Evolutionary conservation across 2,888 invertebrate genomes (phyloP).

Genomic region (Folsomia candida): DNA sequence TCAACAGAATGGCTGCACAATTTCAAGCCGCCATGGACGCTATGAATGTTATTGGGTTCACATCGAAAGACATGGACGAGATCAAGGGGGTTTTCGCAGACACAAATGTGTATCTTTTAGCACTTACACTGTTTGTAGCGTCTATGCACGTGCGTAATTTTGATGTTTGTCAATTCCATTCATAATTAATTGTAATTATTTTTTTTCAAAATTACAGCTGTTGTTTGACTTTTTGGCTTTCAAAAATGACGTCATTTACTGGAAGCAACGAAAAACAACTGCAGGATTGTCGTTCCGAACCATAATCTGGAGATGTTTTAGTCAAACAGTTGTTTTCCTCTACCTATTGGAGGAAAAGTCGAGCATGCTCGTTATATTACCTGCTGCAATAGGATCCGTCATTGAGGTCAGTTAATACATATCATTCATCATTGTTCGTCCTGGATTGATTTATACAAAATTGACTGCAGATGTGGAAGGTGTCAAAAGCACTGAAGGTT

Average conservation of each 20-base stretch:
- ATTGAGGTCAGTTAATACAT: too few species aligned
- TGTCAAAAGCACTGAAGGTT: slow-evolving; percentile 84
- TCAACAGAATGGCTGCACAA: slow-evolving; percentile 72
- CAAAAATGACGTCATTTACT: slow-evolving; percentile 95
- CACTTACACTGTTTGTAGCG: slow-evolving; percentile 84
- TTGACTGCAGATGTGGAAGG: slow-evolving; percentile 69
- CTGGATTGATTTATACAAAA: background rate
- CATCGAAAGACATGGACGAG: slow-evolving; percentile 92
- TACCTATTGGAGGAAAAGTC: slow-evolving; percentile 90
- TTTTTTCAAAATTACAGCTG: slow-evolving; percentile 63
- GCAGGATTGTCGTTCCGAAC: slow-evolving; percentile 85
- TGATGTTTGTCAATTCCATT: background rate
- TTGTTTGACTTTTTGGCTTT: slow-evolving; percentile 95
- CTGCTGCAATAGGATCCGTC: slow-evolving; percentile 77
- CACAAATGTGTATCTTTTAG: slow-evolving; percentile 86
- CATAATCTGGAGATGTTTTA: slow-evolving; percentile 90
- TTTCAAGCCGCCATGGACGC: slow-evolving; percentile 71
- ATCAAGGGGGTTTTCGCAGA: slow-evolving; percentile 94
- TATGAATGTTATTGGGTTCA: slow-evolving; percentile 76
- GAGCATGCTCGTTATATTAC: slow-evolving; percentile 81
- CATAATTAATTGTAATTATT: background rate
- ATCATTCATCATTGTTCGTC: slow-evolving; percentile 28
- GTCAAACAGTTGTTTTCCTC: slow-evolving; percentile 84
- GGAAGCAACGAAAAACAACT: slow-evolving; percentile 73
- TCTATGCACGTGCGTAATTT: slow-evolving; percentile 84